Evolutionary conservation across 37 sponge, comb jelly and placozoan genomes (phyloP).

Genomic region (Beroe ovata): DNA sequence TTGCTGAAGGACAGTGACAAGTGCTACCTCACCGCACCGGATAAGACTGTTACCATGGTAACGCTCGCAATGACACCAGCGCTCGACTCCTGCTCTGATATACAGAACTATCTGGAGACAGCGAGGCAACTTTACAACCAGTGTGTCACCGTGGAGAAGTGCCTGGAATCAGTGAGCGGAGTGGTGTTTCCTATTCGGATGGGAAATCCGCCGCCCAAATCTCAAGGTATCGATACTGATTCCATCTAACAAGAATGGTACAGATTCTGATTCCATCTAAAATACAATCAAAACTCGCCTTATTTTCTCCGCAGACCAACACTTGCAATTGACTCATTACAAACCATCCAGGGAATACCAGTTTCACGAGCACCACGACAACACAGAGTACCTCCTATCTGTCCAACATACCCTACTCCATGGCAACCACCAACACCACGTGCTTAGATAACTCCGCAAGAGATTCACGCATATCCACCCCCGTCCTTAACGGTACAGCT

Average conservation of each 20-base stretch:
- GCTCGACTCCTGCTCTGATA: background rate
- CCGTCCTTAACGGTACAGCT: no score
- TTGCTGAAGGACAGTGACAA: background rate
- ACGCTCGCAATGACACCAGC: constrained; percentile 28
- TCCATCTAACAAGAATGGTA: no score
- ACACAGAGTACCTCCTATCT: constrained; percentile 20
- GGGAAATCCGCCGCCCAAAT: constrained; percentile 27
- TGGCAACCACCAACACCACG: background rate
- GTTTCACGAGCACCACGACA: constrained; percentile 20
- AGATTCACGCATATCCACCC: no score
- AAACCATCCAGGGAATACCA: background rate
- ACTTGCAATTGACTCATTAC: no score
- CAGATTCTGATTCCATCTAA: no score
- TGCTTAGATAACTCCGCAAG: no score
- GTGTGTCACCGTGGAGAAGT: constrained; percentile 56
- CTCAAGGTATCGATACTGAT: no score
- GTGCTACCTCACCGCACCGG: constrained; percentile 23
- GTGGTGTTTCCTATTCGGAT: constrained; percentile 20
- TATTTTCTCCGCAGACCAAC: no score
- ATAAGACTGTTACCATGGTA: constrained; percentile 51
- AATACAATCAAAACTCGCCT: no score
- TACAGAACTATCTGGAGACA: constrained; percentile 26
- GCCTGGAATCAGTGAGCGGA: background rate
- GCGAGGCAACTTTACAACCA: constrained; percentile 10
- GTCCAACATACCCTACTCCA: constrained; percentile 16